phyloP scores from a whole-genome alignment of 2,113 vertebrate species.

The Muscicapa adusta region DNA sequence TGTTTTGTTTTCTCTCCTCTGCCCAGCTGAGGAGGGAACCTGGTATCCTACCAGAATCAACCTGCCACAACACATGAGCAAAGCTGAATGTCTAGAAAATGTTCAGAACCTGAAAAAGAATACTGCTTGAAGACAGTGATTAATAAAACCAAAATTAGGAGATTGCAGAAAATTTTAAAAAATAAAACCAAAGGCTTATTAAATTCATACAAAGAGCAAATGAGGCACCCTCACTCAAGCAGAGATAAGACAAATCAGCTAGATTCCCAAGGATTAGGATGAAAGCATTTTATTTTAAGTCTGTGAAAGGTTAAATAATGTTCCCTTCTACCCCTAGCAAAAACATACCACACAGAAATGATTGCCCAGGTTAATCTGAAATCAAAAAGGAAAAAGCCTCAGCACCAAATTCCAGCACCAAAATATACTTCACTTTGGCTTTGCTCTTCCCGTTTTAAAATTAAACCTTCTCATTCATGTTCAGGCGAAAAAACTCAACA shows the following conservation, averaged over 20 bases:
- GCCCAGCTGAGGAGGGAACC: neutral
- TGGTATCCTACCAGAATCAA: neutral
- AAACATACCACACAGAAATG: neutral
- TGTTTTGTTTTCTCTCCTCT: neutral
- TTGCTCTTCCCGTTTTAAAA: neutral
- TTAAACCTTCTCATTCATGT: neutral
- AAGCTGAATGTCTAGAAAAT: neutral
- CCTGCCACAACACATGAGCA: neutral
- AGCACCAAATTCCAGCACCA: neutral
- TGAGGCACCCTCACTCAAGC: neutral
- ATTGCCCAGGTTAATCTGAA: neutral
- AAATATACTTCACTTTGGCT: neutral
- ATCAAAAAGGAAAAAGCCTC: neutral
- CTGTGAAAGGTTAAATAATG: neutral
- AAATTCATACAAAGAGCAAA: neutral
- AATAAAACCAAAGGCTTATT: neutral
- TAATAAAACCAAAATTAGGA: conserved; percentile 1
- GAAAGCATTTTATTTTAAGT: neutral
- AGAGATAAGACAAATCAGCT: neutral
- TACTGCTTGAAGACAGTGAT: neutral
- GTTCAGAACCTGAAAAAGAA: neutral
- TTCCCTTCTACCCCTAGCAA: neutral
- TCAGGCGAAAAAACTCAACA: fast-evolving
- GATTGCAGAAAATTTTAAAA: neutral
- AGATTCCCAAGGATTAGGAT: neutral